These are phyloP conservation scores for Conistra vaccinii DNA, from an alignment of 2,888 invertebrate genomes.

Conservation along the genomic window DNA sequence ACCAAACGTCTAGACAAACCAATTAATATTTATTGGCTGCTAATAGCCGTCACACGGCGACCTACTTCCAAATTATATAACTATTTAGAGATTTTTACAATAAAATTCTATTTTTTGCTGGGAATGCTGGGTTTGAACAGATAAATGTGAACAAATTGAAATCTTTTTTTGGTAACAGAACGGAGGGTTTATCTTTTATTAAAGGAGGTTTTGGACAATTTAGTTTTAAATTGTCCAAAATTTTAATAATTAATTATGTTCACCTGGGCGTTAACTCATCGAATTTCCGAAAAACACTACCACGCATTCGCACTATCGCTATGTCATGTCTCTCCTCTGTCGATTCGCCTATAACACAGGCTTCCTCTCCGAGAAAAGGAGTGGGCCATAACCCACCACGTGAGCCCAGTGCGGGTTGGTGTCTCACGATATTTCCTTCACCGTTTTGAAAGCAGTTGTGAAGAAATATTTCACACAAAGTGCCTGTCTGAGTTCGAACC, in stretches of 20 bases:
- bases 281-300: background rate
- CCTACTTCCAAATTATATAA: constrained; percentile 28
- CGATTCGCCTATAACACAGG: background rate
- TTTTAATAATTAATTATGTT: background rate
- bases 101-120: background rate
- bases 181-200: background rate
- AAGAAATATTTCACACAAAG: background rate
- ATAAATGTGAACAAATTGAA: background rate
- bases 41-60: constrained; percentile 44
- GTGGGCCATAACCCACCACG: too few species aligned
- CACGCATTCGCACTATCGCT: too few species aligned
- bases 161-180: background rate
- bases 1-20: constrained; percentile 62
- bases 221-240: background rate
- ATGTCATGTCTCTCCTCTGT: background rate
- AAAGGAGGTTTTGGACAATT: too few species aligned
- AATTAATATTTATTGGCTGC: constrained; percentile 63
- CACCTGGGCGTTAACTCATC: too few species aligned
- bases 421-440: background rate
- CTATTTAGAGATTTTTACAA: background rate
- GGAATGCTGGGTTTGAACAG: too few species aligned
- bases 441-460: background rate
- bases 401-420: background rate
- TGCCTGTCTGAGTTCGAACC: background rate
- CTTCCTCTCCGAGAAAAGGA: background rate